Percentiles rank a stretch among this genome's conserved stretches.
Conservation (phyloP, 2,888 invertebrate genomes). For the Platycnemis pennipes region DNA sequence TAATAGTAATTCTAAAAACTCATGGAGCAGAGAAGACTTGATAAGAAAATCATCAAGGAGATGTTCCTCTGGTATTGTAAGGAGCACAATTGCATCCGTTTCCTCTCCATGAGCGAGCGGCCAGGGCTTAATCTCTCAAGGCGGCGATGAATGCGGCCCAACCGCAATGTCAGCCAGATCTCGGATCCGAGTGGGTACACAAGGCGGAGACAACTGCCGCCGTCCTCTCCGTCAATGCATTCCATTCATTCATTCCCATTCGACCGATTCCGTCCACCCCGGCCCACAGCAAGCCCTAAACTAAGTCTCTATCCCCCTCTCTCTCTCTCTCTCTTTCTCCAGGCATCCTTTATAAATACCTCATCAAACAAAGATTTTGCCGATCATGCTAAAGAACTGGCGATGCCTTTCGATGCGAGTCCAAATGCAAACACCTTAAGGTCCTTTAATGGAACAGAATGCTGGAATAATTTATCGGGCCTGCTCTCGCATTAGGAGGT, state of each 20-base stretch:
- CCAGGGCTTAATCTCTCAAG: not conserved
- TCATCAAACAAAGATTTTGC: constrained; percentile 13
- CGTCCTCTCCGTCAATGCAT: not conserved
- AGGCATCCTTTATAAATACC: constrained; percentile 12
- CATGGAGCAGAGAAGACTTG: too few species aligned
- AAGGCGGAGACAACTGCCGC: not conserved
- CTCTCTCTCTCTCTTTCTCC: not conserved
- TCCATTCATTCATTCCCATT: not conserved
- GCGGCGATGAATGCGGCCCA: not conserved
- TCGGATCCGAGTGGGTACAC: not conserved
- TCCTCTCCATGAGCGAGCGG: not conserved
- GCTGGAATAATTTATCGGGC: constrained; percentile 4
- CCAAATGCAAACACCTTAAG: not conserved
- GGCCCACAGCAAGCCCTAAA: not conserved
- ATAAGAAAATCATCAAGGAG: too few species aligned
- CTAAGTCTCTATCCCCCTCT: not conserved
- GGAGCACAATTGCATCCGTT: too few species aligned
- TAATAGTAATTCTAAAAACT: too few species aligned
- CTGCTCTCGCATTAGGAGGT: not conserved
- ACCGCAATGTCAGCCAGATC: not conserved
- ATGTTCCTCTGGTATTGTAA: too few species aligned
- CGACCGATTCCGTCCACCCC: not conserved
- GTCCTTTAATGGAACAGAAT: constrained; percentile 4
- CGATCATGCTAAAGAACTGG: constrained; percentile 12
- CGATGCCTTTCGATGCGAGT: constrained; percentile 9